A percentile compares a stretch with the other conserved stretches of the same genome.
phyloP scores from a whole-genome alignment of 2,797 vertebrate species.

The Pristis pectinata region DNA sequence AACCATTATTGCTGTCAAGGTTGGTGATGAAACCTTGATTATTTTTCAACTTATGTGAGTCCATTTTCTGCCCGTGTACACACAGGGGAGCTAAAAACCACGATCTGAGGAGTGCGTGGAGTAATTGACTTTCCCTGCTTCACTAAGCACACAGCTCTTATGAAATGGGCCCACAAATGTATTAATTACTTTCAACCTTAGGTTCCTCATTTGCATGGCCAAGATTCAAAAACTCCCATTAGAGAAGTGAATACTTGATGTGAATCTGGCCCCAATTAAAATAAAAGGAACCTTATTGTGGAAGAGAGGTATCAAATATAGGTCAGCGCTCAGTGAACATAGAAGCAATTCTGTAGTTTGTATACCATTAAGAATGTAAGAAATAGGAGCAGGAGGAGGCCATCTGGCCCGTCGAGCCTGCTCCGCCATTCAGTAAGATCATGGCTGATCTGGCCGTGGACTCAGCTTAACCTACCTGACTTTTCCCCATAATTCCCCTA shows the following conservation, averaged over 20 bases:
- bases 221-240: not conserved
- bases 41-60: constrained; percentile 26
- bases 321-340: not conserved
- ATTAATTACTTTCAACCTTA: constrained; percentile 6
- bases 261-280: not conserved
- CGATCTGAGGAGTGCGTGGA: not conserved
- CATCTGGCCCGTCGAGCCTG: too few species aligned
- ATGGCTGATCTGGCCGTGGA: too few species aligned
- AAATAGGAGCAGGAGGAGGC: too few species aligned
- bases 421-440: too few species aligned
- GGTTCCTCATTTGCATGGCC: not conserved
- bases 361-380: too few species aligned
- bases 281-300: not conserved
- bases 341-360: not conserved
- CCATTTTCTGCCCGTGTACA: not conserved
- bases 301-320: not conserved
- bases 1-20: not conserved
- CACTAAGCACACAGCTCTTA: not conserved
- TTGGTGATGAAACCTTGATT: not conserved
- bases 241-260: not conserved
- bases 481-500: too few species aligned
- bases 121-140: not conserved
- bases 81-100: not conserved
- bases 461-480: too few species aligned
- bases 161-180: not conserved